phyloP scores from a whole-genome alignment of 2,797 vertebrate genomes.

The Anniella stebbinsi region DNA sequence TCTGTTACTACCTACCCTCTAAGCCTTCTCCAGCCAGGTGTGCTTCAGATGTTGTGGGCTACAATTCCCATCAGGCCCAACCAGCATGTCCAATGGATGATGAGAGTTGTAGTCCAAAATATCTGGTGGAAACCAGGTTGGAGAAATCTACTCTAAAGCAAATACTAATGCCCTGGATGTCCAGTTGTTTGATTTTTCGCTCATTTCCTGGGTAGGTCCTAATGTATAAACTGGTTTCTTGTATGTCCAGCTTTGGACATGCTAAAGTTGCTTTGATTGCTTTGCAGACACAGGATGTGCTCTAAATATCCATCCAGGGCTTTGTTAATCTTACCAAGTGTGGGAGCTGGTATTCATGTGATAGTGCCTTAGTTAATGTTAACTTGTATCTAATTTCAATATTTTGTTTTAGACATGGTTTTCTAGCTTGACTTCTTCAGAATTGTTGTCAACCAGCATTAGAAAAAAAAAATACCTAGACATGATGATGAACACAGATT shows the following conservation, averaged over 20 bases:
- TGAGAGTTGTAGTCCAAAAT: too few species aligned
- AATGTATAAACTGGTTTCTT: neutral
- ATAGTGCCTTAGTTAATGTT: too few species aligned
- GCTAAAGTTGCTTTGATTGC: neutral
- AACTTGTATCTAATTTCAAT: neutral
- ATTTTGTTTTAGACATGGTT: neutral
- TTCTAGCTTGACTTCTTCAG: neutral
- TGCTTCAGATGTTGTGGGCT: too few species aligned
- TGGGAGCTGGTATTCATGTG: neutral
- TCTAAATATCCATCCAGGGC: neutral
- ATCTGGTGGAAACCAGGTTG: too few species aligned
- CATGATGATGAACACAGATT: neutral
- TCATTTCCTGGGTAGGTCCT: neutral
- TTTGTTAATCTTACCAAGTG: neutral
- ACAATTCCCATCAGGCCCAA: too few species aligned
- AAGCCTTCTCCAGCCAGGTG: too few species aligned
- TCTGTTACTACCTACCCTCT: too few species aligned
- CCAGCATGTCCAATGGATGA: too few species aligned
- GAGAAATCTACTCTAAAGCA: neutral
- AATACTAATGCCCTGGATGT: neutral
- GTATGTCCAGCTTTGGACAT: neutral
- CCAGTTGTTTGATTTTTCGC: neutral
- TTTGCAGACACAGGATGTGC: neutral
- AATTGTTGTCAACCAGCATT: neutral
- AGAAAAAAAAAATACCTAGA: neutral